Evolutionary conservation across 92 coral and sea anemone species (phyloP).

Genomic region (Meandrina meandrites): DNA sequence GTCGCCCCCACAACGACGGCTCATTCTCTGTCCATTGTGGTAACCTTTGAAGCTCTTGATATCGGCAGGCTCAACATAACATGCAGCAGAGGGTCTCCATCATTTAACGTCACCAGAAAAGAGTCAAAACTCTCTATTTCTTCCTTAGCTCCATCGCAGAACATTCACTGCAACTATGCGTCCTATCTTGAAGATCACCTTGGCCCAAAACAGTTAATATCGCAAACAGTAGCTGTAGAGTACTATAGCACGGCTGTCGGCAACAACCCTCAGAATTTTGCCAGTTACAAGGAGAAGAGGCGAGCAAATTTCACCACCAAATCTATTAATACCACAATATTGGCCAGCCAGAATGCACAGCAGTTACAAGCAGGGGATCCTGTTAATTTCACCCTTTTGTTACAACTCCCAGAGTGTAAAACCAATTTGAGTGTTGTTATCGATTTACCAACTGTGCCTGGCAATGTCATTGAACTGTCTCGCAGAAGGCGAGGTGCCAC

Average conservation of each 20-base stretch:
- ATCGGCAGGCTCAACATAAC: constrained; percentile 19
- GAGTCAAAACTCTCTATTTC: constrained; percentile 26
- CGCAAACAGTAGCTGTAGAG: constrained; percentile 30
- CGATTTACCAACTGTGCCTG: constrained; percentile 64
- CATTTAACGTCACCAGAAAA: constrained; percentile 26
- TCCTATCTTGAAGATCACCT: constrained; percentile 51
- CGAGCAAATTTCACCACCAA: constrained; percentile 47
- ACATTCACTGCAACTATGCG: constrained; percentile 56
- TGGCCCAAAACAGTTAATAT: constrained; percentile 59
- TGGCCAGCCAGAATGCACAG: constrained; percentile 54
- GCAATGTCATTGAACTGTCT: constrained; percentile 45
- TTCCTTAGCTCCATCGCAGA: constrained; percentile 29
- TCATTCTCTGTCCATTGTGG: constrained; percentile 46
- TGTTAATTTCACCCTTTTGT: constrained; percentile 54
- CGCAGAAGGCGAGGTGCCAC: constrained; percentile 50
- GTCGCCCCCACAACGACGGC: constrained; percentile 62
- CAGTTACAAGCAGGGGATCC: constrained; percentile 74
- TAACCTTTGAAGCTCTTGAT: constrained; percentile 56
- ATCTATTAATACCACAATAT: constrained; percentile 56
- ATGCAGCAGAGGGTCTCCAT: constrained; percentile 54
- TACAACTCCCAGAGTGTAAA: constrained; percentile 79
- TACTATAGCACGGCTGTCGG: constrained; percentile 54
- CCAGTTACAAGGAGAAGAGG: constrained; percentile 51
- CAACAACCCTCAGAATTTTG: constrained; percentile 51
- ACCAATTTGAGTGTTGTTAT: constrained; percentile 60